A percentile compares a stretch with the other conserved stretches of the same genome.
These are phyloP conservation scores for Xanthorhoe spadicearia DNA, from an alignment of 2,888 invertebrate genomes.

Conservation along the genomic window DNA sequence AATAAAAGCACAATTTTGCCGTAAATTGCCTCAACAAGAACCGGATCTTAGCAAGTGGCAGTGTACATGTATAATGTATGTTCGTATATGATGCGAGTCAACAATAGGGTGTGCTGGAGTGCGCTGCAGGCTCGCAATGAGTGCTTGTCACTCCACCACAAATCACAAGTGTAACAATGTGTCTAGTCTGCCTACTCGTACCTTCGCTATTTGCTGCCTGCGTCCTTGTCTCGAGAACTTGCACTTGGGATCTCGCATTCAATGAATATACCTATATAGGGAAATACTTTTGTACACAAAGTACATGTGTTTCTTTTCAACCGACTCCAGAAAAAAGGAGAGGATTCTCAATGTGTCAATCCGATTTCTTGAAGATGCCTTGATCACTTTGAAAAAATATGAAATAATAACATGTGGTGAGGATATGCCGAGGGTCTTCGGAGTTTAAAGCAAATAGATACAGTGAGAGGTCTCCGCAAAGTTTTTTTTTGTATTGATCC, in stretches of 20 bases:
- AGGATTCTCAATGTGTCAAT: too few species aligned
- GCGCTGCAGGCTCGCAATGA: conserved; percentile 58
- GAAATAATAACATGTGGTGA: too few species aligned
- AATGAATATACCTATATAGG: conserved; percentile 12
- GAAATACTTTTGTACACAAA: neutral
- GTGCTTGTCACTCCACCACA: conserved; percentile 67
- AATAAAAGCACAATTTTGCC: conserved; percentile 30
- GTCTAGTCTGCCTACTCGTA: conserved; percentile 40
- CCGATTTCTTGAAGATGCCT: too few species aligned
- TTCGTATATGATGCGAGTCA: conserved; percentile 46
- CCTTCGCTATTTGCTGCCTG: conserved; percentile 30
- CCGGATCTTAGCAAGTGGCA: conserved; percentile 32
- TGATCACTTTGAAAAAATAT: too few species aligned
- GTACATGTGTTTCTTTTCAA: neutral
- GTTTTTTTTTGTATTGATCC: too few species aligned
- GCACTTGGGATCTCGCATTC: conserved; percentile 22
- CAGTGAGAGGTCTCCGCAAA: too few species aligned
- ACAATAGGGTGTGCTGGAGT: conserved; percentile 60
- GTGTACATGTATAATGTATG: conserved; percentile 25
- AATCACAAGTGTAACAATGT: conserved; percentile 59
- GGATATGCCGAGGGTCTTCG: too few species aligned
- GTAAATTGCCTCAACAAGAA: conserved; percentile 36
- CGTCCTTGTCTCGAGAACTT: conserved; percentile 32
- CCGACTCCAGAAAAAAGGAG: too few species aligned
- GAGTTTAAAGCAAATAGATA: too few species aligned